Evolutionary conservation across 2,888 invertebrate species (phyloP), one percentile per base, ranked within the genome.

Genomic region (Ellobium chinense): DNA sequence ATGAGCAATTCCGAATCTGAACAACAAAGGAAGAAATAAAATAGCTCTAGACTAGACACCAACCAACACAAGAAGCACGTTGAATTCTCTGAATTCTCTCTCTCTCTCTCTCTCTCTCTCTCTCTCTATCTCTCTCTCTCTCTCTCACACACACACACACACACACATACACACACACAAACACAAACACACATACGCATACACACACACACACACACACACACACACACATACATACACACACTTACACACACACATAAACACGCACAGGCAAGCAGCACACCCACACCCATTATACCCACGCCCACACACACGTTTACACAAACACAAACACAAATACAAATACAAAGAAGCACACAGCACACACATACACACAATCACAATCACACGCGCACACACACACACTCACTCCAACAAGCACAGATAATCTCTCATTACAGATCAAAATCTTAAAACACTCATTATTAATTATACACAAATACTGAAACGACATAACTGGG

Each of bases 131-230:
- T 46, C 46, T 18, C 46, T 46, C 46, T 46, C 46, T 46, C 18
- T 18, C 46, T 18, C 46, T 18, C 18, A n/a, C n/a, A n/a, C n/a
- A n/a, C n/a, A n/a, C n/a, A n/a, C n/a, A n/a, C n/a, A n/a, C n/a
- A n/a, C n/a, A 46, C 46, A 46, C 46, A 46, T 18, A 46, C 46
- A 46, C 18, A 46, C 46, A 46, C 46, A 46, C 46, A 46, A 46
- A 46, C 46, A 46, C 7, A 18, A 7, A 46, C 46, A 46, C 46
- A 46, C 46, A 46, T 46, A 46, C 46, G 18, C 46, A 46, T 46
- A 46, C 18, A 34, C 58, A 72, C 72, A 9, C 56, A 58, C 72
- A 58, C 58, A 72, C 72, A 69, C 39, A 37, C 69, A 69, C 39
- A 37, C 36, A 37, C 36, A 37, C 39, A 21, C 39, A 37, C 69